Conservation (phyloP, 2,113 vertebrate species). For the Rhinopomastus cyanomelas region DNA sequence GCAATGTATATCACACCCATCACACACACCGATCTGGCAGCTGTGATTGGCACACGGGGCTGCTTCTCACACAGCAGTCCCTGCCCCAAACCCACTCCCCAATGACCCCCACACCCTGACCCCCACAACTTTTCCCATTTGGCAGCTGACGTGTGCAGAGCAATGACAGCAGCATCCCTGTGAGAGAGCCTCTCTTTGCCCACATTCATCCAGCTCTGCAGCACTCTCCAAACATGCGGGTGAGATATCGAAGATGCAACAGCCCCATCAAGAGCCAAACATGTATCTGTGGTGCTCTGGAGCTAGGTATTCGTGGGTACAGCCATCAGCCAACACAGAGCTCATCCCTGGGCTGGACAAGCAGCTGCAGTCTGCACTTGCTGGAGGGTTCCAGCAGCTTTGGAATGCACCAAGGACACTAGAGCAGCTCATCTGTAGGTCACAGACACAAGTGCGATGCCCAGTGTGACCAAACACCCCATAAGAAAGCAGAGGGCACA, state of each 20-base stretch:
- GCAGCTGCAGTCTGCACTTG: not conserved
- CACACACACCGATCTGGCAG: not conserved
- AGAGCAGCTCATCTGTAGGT: not conserved
- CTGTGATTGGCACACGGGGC: not conserved
- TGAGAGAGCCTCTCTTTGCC: not conserved
- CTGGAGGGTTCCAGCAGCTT: not conserved
- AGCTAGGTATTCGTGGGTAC: not conserved
- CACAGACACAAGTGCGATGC: not conserved
- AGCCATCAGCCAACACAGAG: not conserved
- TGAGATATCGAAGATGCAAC: not conserved
- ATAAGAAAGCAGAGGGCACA: not conserved
- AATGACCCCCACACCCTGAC: not conserved
- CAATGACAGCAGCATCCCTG: not conserved
- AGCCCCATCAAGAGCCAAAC: not conserved
- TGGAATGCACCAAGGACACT: not conserved
- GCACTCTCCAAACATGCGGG: not conserved
- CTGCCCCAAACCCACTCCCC: not conserved
- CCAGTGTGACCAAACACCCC: not conserved
- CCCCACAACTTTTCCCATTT: not conserved
- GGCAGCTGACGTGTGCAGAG: not conserved
- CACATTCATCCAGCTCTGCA: not conserved
- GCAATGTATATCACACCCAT: conserved; percentile 27
- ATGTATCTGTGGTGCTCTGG: not conserved
- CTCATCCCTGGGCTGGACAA: not conserved
- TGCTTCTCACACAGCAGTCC: not conserved